phyloP scores from a whole-genome alignment of 2,113 vertebrate species.

The Lasiurus cinereus region DNA sequence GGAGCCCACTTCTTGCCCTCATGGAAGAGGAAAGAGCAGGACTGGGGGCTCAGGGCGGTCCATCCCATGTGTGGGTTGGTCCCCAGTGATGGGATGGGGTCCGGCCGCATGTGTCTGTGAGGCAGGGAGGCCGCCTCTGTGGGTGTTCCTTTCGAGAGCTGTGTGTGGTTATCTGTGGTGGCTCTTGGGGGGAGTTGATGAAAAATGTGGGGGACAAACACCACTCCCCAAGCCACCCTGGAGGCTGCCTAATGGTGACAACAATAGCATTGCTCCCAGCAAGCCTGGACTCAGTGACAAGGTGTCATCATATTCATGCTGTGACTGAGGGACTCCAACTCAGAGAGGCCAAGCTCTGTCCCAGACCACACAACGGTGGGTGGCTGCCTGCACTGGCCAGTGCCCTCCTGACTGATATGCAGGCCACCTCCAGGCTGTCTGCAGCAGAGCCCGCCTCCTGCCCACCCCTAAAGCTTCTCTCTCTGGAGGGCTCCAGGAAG shows the following conservation, averaged over 20 bases:
- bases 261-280: background rate
- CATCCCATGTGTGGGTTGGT: rapidly evolving
- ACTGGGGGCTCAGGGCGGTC: rapidly evolving
- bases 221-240: background rate
- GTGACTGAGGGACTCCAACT: background rate
- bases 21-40: background rate
- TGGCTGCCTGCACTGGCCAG: background rate
- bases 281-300: background rate
- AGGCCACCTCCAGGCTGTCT: background rate
- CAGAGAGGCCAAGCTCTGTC: background rate
- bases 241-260: background rate
- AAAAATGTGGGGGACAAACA: background rate
- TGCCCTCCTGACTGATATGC: background rate
- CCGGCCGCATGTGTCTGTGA: background rate
- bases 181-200: background rate
- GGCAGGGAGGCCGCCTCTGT: rapidly evolving
- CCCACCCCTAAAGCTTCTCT: background rate
- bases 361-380: background rate
- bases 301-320: background rate
- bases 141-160: background rate
- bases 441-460: background rate
- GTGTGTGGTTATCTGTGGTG: background rate
- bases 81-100: background rate
- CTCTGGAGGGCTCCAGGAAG: background rate
- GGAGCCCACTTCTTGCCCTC: rapidly evolving